Conservation (phyloP, 64 coral and sea anemone genomes). For the Dendronephthya gigantea region DNA sequence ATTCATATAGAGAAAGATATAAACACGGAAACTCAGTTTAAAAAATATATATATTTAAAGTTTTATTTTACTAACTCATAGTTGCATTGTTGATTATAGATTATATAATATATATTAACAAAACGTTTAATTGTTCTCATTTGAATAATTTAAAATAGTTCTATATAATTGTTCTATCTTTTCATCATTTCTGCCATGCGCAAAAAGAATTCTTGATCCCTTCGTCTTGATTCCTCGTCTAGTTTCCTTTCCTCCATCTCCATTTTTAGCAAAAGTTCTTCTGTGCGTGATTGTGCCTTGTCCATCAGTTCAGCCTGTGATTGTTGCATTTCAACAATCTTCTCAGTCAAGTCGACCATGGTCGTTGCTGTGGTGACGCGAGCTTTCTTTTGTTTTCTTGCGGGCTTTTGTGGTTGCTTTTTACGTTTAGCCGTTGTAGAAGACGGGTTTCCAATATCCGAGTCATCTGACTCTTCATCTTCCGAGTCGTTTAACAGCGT, state of each 20-base stretch:
- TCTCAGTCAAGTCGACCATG: constrained; percentile 21
- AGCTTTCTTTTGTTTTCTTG: constrained; percentile 22
- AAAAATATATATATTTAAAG: neutral
- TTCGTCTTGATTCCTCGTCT: constrained; percentile 39
- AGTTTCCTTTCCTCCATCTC: constrained; percentile 46
- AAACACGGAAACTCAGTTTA: neutral
- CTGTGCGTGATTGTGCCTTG: constrained; percentile 19
- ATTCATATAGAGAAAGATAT: neutral
- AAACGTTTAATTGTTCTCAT: constrained; percentile 12
- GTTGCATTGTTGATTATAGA: neutral
- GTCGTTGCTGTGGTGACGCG: neutral
- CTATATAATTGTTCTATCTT: neutral
- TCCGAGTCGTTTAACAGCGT: neutral
- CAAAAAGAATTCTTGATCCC: constrained; percentile 51
- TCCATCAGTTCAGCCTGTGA: constrained; percentile 24
- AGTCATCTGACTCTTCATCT: neutral
- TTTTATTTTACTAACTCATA: neutral
- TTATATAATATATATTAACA: too few relatives aligned
- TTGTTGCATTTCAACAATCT: constrained; percentile 32
- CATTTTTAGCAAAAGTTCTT: constrained; percentile 42
- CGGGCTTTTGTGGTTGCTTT: constrained; percentile 25
- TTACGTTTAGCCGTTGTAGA: constrained; percentile 8
- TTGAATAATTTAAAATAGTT: constrained; percentile 15
- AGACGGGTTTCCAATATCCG: neutral
- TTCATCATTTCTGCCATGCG: constrained; percentile 46